These are phyloP conservation scores for Parazoanthus swiftii DNA, from an alignment of 92 coral and sea anemone genomes.

Conservation along the genomic window DNA sequence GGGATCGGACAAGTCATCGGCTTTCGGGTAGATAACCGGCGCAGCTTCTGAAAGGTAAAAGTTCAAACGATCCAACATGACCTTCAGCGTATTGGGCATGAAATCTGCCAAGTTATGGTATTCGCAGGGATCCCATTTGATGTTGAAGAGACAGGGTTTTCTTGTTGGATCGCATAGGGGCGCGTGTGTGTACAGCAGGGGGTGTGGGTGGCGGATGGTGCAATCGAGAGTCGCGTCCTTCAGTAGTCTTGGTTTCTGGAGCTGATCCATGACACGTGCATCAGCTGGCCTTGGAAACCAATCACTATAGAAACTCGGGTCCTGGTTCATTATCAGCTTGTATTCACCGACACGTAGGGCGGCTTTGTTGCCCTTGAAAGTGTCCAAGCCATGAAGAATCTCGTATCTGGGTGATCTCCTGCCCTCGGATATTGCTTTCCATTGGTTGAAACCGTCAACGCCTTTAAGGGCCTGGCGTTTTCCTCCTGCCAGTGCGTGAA, in stretches of 20 bases:
- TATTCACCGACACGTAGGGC: conserved; percentile 98
- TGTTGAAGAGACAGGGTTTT: conserved; percentile 94
- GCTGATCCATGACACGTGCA: conserved; percentile 75
- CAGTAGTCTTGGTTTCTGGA: conserved; percentile 49
- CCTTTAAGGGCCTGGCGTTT: conserved; percentile 54
- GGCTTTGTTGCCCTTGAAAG: conserved; percentile 74
- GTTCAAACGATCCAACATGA: conserved; percentile 87
- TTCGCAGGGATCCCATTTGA: conserved; percentile 99
- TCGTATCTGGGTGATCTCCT: conserved; percentile 90
- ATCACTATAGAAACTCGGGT: conserved; percentile 82
- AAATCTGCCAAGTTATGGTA: conserved; percentile 95
- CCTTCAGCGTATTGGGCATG: conserved; percentile 98
- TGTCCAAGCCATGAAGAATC: conserved; percentile 92
- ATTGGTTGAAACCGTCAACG: conserved; percentile 87
- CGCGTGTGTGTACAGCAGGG: conserved; percentile 92
- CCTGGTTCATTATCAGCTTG: conserved; percentile 85
- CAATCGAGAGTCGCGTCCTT: conserved; percentile 77
- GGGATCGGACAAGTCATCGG: conserved; percentile 85
- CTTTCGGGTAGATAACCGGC: conserved; percentile 76
- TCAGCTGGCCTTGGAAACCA: conserved; percentile 92
- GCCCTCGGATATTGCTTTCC: conserved; percentile 83
- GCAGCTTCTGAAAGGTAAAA: conserved; percentile 68
- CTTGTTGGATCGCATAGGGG: conserved; percentile 89
- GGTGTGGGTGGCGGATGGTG: conserved; percentile 88
- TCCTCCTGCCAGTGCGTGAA: conserved; percentile 89